phyloP scores from a whole-genome alignment of 1,140 invertebrate genomes.

The Drosophila biarmipes region DNA sequence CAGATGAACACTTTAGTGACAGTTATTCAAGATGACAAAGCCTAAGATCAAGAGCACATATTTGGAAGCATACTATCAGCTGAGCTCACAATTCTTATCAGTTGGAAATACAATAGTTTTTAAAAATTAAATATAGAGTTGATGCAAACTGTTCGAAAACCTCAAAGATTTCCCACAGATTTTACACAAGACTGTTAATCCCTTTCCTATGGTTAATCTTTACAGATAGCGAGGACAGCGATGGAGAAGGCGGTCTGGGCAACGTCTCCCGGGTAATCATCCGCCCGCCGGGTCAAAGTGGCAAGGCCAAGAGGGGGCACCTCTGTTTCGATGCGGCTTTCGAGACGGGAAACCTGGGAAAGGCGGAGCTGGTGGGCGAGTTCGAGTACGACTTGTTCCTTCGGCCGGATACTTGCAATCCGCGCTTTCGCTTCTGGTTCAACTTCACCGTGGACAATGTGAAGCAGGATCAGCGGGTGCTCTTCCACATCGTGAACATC shows the following conservation, averaged over 20 bases:
- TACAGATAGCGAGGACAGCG: slow-evolving; percentile 97
- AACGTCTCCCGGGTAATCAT: slow-evolving; percentile 97
- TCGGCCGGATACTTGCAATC: slow-evolving; percentile 97
- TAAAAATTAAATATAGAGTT: too few species aligned
- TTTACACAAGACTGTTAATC: too few species aligned
- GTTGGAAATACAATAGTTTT: neutral
- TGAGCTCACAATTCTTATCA: neutral
- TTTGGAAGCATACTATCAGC: neutral
- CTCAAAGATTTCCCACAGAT: too few species aligned
- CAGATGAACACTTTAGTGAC: neutral
- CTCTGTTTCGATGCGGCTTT: slow-evolving; percentile 99
- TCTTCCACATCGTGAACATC: slow-evolving; percentile 99
- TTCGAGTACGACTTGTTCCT: slow-evolving; percentile 98
- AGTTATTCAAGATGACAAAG: neutral
- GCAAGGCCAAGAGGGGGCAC: slow-evolving; percentile 92
- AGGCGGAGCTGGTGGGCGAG: slow-evolving; percentile 96
- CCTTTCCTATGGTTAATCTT: neutral
- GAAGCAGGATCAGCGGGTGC: slow-evolving; percentile 95
- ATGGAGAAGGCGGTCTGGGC: slow-evolving; percentile 96
- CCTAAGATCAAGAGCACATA: slow-evolving; percentile 18
- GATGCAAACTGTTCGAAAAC: too few species aligned
- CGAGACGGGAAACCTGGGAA: slow-evolving; percentile 98
- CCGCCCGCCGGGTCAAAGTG: slow-evolving; percentile 96
- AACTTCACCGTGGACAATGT: slow-evolving; percentile 99
- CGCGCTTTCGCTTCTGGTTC: slow-evolving; percentile 97